Evolutionary conservation across 2,888 invertebrate species (phyloP).

Genomic region (Macrophya alboannulata): DNA sequence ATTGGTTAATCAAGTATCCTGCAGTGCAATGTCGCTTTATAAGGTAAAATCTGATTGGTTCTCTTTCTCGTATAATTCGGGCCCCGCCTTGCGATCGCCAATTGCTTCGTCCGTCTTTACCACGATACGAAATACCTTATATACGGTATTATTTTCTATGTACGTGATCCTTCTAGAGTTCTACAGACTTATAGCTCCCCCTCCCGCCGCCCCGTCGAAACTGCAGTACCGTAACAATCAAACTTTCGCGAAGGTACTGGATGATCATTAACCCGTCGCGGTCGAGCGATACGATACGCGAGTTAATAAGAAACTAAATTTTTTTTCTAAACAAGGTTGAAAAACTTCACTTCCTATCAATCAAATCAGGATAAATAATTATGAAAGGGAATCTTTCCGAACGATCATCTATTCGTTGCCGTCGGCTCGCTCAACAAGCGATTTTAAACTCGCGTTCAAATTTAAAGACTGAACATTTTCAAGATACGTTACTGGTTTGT

Average conservation of each 20-base stretch:
- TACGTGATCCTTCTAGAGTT: slow-evolving; percentile 48
- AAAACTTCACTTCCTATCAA: neutral
- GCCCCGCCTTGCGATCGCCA: slow-evolving; percentile 77
- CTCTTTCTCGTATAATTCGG: slow-evolving; percentile 77
- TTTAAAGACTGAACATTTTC: neutral
- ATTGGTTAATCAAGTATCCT: slow-evolving; percentile 79
- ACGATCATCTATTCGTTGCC: neutral
- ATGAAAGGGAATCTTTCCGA: too few species aligned
- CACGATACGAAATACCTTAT: slow-evolving; percentile 73
- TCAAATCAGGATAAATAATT: neutral
- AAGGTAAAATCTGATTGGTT: slow-evolving; percentile 79
- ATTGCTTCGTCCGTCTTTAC: slow-evolving; percentile 76
- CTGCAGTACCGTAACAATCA: slow-evolving; percentile 45
- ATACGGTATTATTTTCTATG: slow-evolving; percentile 52
- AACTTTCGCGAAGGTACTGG: slow-evolving; percentile 9
- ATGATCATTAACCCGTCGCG: slow-evolving; percentile 4
- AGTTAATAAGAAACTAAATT: neutral
- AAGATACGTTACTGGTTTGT: slow-evolving; percentile 45
- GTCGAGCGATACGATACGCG: neutral
- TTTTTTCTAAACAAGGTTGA: neutral
- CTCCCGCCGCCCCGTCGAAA: neutral
- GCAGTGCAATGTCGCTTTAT: slow-evolving; percentile 77
- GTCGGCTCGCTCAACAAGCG: neutral
- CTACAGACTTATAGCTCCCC: slow-evolving; percentile 29
- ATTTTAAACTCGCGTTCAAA: neutral